Evolutionary conservation across 1,140 invertebrate species (phyloP).

Genomic region (Zaprionus inermis): DNA sequence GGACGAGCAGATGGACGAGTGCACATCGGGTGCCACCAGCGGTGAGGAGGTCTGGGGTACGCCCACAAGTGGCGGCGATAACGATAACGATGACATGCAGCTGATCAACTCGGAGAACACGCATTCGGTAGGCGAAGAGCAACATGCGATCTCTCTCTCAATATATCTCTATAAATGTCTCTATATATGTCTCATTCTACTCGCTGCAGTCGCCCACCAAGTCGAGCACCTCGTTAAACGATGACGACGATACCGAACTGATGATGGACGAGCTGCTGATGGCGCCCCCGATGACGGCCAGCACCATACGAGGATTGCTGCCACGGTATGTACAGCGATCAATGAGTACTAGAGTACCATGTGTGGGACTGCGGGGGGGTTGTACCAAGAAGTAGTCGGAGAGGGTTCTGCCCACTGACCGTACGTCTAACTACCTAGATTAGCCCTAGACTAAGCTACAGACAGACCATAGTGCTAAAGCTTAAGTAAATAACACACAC

Average conservation of each 20-base stretch:
- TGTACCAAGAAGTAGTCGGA: no score
- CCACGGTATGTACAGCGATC: constrained; percentile 85
- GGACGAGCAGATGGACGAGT: constrained; percentile 86
- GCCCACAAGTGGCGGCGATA: constrained; percentile 91
- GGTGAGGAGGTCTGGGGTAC: constrained; percentile 94
- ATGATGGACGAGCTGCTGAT: constrained; percentile 90
- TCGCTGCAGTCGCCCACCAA: constrained; percentile 86
- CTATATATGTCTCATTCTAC: not conserved
- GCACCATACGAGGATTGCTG: constrained; percentile 87
- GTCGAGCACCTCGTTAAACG: constrained; percentile 87
- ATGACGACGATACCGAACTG: constrained; percentile 88
- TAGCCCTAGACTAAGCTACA: not conserved
- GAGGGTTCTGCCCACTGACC: not conserved
- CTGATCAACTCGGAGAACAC: constrained; percentile 88
- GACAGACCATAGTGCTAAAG: not conserved
- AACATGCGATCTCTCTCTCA: no score
- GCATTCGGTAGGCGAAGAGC: constrained; percentile 85
- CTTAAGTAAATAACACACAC: not conserved
- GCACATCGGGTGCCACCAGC: constrained; percentile 90
- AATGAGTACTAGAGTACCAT: not conserved
- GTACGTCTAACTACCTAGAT: not conserved
- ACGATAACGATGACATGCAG: constrained; percentile 89
- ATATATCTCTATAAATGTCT: not conserved
- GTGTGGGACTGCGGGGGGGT: not conserved
- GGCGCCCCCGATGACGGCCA: constrained; percentile 88